Base-by-base conservation (phyloP, 2,888 invertebrate species). In the Chironomus tentans region DNA sequence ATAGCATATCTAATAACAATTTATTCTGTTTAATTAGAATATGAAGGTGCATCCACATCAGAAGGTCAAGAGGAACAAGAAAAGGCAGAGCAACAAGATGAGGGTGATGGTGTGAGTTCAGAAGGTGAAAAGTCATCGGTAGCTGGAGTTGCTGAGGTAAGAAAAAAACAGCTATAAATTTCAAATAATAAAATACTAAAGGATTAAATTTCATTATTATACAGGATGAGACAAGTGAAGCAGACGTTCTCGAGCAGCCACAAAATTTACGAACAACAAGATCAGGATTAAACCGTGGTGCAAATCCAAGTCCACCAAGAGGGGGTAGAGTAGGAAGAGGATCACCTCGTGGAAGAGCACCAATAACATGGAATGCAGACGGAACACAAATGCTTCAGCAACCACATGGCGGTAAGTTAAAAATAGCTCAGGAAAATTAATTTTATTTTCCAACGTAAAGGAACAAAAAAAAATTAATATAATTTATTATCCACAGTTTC, bases 121-220 rank as follows among this genome's bases (percentile, higher is more conserved):
- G 90, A 90, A 80, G 87, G 88, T 21, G 90, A 90, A 80, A 89
- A 89, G 79, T 86, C 86, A 68, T 82, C 84, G 15, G 84, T 85
- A 21, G 80, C 82, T 6, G 86, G 86, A 78, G 83, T 84, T 68
- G 83, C 81, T 13, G 83, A 82, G 76, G 83, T 82, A 46, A 76
- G 46, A 70, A 46, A 38, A 38, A 38, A 10, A 38, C 3, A 15
- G 7, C 18, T 56, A 56, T 47, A 48, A 21, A 47, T 70, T 70
- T 2, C 2, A 47, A 47, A 21, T 21, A 15, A n/a, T 38, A 10
- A 38, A 10, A 38, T 73, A 24, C 10, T 73, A 24, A 50, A 10
- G 2, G 13, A 50, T 38, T 38, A n/a, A 46, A 46, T 47, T 68
- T 18, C 46, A 68, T n/a, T n/a, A n/a, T n/a, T 46, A 68, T 47